Evolutionary conservation across 2,797 vertebrate species (phyloP).

Genomic region (Muscicapa striata): DNA sequence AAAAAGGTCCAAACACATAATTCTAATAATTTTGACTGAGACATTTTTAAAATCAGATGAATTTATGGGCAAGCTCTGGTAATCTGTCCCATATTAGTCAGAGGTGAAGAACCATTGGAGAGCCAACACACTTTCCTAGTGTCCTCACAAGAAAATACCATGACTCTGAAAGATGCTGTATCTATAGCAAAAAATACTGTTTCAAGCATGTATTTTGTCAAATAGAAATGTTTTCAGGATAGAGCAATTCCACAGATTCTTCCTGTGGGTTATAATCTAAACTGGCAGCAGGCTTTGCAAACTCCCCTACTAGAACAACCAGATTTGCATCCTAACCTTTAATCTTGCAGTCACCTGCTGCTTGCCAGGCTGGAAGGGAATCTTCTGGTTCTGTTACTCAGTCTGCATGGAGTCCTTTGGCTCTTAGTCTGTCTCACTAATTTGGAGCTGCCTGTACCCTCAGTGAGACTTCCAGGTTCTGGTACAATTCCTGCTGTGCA

Average conservation of each 20-base stretch:
- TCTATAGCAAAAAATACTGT: neutral
- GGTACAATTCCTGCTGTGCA: neutral
- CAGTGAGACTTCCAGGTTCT: neutral
- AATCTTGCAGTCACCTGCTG: neutral
- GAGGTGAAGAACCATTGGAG: neutral
- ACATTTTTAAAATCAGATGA: neutral
- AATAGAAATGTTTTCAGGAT: neutral
- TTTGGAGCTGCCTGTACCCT: neutral
- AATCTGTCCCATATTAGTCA: neutral
- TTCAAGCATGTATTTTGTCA: neutral
- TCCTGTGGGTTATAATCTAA: neutral
- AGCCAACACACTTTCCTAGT: neutral
- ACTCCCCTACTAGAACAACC: neutral
- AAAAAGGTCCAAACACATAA: neutral
- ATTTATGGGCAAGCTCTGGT: neutral
- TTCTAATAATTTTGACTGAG: neutral
- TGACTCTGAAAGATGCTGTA: neutral
- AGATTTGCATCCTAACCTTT: neutral
- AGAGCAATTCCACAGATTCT: neutral
- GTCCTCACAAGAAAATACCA: neutral
- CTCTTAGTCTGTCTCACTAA: neutral
- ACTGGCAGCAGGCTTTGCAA: neutral
- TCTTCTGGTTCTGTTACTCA: neutral
- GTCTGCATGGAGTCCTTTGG: neutral
- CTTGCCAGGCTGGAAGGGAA: neutral